A percentile compares a stretch with the other conserved stretches of the same genome.
Evolutionary conservation across 2,113 vertebrate species (phyloP).

Genomic region (Sterrhoptilus dennistouni): DNA sequence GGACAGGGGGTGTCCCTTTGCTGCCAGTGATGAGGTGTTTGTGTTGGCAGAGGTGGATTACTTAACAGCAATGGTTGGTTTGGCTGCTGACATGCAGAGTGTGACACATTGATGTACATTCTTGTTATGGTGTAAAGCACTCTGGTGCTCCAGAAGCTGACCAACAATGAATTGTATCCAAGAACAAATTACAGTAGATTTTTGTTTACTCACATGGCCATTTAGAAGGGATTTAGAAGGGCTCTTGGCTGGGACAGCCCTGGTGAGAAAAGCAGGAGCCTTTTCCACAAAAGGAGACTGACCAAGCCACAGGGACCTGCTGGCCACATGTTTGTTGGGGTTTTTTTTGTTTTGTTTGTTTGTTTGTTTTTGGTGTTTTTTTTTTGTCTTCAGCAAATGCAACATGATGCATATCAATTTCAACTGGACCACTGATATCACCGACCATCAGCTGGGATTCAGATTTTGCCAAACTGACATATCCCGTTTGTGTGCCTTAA

Average conservation of each 20-base stretch:
- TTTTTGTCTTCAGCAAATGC: background rate
- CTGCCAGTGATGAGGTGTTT: background rate
- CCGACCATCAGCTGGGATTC: background rate
- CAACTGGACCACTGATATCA: accelerated
- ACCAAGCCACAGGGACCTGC: background rate
- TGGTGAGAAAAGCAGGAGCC: background rate
- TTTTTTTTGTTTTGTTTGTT: too few relatives aligned
- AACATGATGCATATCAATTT: accelerated
- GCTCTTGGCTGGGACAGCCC: background rate
- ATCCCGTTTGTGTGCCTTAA: background rate
- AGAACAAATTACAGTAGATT: background rate
- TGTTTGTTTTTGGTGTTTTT: too few relatives aligned
- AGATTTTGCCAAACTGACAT: background rate
- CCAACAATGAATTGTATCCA: background rate
- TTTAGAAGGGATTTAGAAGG: too few relatives aligned
- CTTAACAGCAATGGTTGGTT: background rate
- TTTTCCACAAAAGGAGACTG: background rate
- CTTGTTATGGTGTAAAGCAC: background rate
- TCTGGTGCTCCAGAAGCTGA: background rate
- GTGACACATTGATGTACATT: background rate
- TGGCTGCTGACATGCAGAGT: background rate
- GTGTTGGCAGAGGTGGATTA: background rate
- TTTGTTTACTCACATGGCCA: background rate
- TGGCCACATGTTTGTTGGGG: background rate
- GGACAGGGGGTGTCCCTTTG: background rate